Conservation (phyloP, 2,888 invertebrate genomes). For the Carterocephalus palaemon region DNA sequence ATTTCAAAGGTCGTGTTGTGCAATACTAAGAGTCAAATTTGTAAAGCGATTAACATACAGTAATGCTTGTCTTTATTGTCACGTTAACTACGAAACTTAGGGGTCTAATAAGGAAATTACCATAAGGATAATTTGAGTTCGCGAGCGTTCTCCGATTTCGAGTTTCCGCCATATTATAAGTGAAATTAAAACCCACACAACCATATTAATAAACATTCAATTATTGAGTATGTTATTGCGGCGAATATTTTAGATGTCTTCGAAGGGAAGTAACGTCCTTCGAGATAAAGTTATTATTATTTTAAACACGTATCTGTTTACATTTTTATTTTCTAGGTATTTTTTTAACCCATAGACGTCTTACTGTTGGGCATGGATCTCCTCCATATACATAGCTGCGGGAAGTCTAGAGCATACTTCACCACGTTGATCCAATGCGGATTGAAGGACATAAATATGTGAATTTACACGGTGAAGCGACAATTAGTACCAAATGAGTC, state of each 20-base stretch:
- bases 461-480: too few species aligned
- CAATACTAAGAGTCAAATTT: background rate
- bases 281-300: too few species aligned
- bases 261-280: background rate
- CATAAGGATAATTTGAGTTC: slow-evolving; percentile 15
- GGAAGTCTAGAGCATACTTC: too few species aligned
- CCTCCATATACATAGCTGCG: too few species aligned
- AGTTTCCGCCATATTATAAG: slow-evolving; percentile 10
- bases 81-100: slow-evolving; percentile 6
- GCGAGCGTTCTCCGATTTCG: slow-evolving; percentile 4
- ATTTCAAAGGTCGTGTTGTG: too few species aligned
- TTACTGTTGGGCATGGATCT: too few species aligned
- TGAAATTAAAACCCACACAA: slow-evolving; percentile 10
- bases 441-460: too few species aligned
- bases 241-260: background rate
- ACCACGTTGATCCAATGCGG: too few species aligned
- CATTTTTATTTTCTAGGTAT: too few species aligned
- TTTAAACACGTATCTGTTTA: too few species aligned
- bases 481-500: too few species aligned
- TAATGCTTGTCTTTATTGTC: background rate
- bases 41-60: background rate
- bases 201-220: slow-evolving; percentile 1
- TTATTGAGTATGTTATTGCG: background rate
- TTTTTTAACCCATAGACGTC: too few species aligned
- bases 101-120: slow-evolving; percentile 13